These are phyloP conservation scores for Lithobates sylvaticus DNA, from an alignment of 2,797 vertebrate genomes.

Conservation along the genomic window DNA sequence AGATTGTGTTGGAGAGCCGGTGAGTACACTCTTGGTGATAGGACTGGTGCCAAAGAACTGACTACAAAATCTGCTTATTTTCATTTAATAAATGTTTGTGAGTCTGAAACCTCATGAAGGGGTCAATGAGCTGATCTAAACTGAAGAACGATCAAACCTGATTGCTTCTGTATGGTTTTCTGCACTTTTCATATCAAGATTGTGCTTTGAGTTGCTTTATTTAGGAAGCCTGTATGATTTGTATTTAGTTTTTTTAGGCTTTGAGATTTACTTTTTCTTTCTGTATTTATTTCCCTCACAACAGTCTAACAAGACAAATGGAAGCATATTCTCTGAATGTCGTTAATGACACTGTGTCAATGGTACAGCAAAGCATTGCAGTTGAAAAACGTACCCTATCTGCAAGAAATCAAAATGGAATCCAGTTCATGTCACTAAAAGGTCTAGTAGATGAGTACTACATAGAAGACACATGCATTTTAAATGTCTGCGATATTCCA, in stretches of 20 bases:
- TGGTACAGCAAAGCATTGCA: constrained; percentile 65
- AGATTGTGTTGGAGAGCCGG: too few species aligned
- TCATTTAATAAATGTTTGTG: too few species aligned
- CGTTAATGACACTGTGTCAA: not conserved
- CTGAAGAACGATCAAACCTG: too few species aligned
- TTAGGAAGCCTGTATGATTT: not conserved
- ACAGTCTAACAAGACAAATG: constrained; percentile 64
- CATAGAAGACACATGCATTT: too few species aligned
- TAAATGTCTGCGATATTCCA: too few species aligned
- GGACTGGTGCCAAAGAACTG: too few species aligned
- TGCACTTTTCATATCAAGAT: not conserved
- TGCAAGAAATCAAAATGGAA: not conserved
- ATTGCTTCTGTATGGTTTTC: not conserved
- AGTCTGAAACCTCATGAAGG: too few species aligned
- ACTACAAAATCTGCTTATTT: too few species aligned
- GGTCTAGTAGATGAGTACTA: constrained; percentile 49
- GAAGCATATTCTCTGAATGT: constrained; percentile 66
- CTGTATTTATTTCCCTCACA: constrained; percentile 32
- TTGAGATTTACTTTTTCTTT: not conserved
- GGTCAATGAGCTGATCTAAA: too few species aligned
- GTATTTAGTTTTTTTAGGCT: not conserved
- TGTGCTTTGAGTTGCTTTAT: not conserved
- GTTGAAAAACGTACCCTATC: constrained; percentile 51
- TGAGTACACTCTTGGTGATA: too few species aligned
- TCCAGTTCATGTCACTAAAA: constrained; percentile 66